Base-by-base conservation (phyloP, 2,797 vertebrate species). In the Sternotherus odoratus region DNA sequence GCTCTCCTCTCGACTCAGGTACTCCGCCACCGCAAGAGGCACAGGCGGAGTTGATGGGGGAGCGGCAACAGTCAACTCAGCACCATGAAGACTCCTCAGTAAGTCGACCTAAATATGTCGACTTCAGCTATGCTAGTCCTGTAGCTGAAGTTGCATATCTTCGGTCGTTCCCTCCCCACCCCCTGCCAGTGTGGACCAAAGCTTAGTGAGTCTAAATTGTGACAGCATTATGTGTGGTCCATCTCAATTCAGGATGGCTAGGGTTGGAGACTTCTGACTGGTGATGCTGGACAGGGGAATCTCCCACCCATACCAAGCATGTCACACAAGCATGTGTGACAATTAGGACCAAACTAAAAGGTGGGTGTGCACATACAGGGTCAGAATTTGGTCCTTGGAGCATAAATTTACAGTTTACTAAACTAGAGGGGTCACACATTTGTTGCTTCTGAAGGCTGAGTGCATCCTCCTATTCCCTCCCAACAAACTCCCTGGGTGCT, bases 271-370 rank as follows among this genome's bases (percentile, higher is more conserved):
- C 43, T 28, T 75, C 72, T 75, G 72, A 46, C 24, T 48, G 39
- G 26, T 46, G 48, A 66, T 36, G 21, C 2, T 79, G 2, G n/a
- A 0, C 5, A 48, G 4, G 48, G 12, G 9, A 46, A 1, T 93
- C 26, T n/a, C 3, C 11, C 36, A 46, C 33, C 30, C 21, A 79
- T 53, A 63, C 36, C 6, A 92, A 85, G 54, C 26, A 3, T 83
- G 6, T 28, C n/a, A n/a, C n/a, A n/a, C 6, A 92, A 85, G 54
- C 26, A 3, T 83, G 6, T 28, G 24, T 23, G 24, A 23, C 36
- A 82, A 48, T 24, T 53, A 50, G 39, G 54, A 15, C 4, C 3
- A 74, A 26, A 43, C 36, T 43, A 36, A 39, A 87, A 92, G 85
- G 1, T 53, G 56, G 51, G 39, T 10, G 53, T n/a, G 30, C 13